Base-by-base conservation (phyloP, 1,140 invertebrate species). In the Manduca sexta region DNA sequence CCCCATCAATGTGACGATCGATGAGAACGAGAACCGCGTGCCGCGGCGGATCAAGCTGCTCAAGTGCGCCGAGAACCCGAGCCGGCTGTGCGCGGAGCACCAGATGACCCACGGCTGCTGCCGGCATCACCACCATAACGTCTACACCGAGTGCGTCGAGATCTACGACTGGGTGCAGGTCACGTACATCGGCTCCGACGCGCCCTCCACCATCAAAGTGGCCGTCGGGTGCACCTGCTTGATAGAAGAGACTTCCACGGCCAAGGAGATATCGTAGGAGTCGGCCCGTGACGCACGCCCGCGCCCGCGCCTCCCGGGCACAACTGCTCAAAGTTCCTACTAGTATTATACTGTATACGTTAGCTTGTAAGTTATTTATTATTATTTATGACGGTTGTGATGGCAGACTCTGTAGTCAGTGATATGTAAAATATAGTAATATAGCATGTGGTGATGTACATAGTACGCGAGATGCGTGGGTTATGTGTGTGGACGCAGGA, bases 141-240 rank as follows among this genome's bases (percentile, higher is more conserved):
- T 65, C 49, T n/a, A 34, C 13, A 67, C 63, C 56, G 56, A 73
- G 50, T 82, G 78, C 63, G 71, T 73, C 17, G 66, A 82, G 65
- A 64, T 82, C 37, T 64, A 45, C 34, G 78, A 82, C 61, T 54
- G 33, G 39, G 78, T 77, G 64, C 58, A 67, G 21, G 78, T 82
- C 51, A 63, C 56, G 41, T 72, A 64, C 75, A 64, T 62, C 38
- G 35, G 30, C 34, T 29, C 7, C 7, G 15, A 40, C 13, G n/a
- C 13, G 17, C 50, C 62, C 31, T 17, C 29, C 35, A 39, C 49
- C 21, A 39, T 62, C 41, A 60, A 57, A 35, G 74, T 81, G 59
- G 56, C 69, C 1, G 77, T 81, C 49, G 77, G 77, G 56, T 81
- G 77, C 66, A 49, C 62, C n/a, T 81, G 77, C 61, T 53, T 76